Base-by-base conservation (phyloP, 2,888 invertebrate genomes). In the Panopea generosa region DNA sequence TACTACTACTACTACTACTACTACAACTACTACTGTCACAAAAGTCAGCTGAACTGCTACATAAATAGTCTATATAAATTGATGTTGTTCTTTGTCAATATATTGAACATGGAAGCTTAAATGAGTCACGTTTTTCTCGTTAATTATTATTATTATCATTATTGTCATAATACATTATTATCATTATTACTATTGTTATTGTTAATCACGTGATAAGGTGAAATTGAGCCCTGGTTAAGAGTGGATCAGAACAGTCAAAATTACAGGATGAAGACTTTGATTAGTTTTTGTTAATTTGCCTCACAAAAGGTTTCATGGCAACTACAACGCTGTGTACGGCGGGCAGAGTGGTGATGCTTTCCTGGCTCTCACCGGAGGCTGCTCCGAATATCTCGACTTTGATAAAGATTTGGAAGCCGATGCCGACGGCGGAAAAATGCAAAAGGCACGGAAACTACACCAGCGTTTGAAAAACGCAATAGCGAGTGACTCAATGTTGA, bases 311-410 rank as follows among this genome's bases (percentile, higher is more conserved):
- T 88, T 93, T 26, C 95, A 96, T 92, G 96, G 96, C 40, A 95
- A 95, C 84, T 96, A 96, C 92, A 95, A 95, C 88, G 94, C 94
- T 85, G 93, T 95, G 83, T 91, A 91, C 53, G 94, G 94, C 27
- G 94, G 94, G 61, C 94, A 94, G 77, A 94, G 95, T 66, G 95
- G 95, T 45, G 94, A 95, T 88, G 95, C 95, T 11, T 94, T 96
- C 84, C 95, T 96, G 92, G 96, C 95, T 89, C 93, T 96, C 79
- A 95, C 95, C 3, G 96, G 96, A 55, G 96, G 96, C 65, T 95
- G 96, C 82, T 95, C 96, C 80, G 96, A 96, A 93, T 95, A 95
- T 40, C 77, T 89, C 6, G 84, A 86, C 38, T 83, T 85, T 27
- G 77, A 79, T 40, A 79, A 86, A 24, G 69, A 66, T 2, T 47